Evolutionary conservation across 2,113 vertebrate species (phyloP), one percentile per base, ranked within the genome.

Genomic region (Pholis gunnellus): DNA sequence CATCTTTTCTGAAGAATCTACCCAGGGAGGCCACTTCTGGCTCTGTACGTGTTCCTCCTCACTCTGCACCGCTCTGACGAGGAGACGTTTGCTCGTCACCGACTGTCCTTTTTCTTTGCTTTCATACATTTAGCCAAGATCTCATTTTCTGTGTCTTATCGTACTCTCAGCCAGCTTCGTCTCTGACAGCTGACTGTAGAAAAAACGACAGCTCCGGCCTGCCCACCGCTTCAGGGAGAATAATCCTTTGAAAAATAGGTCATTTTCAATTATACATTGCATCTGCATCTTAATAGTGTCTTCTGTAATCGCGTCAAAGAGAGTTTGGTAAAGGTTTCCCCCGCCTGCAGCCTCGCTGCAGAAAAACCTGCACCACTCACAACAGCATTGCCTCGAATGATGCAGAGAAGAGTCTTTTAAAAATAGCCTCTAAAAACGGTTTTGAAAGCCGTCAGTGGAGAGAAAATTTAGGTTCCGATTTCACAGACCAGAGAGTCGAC

Each of bases 61-160:
- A 31, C 67, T 75, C 79, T 86, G 87, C 87, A 87, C 78, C 68
- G 71, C 29, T 44, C 52, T 50, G 76, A 80, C 56, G 38, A 83
- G 56, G 72, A 82, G 18, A 40, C 77, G 68, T 75, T 82, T 61
- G 20, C 80, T 66, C 87, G 73, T 81, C 71, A 83, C 71, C 56
- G 56, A 52, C 63, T 57, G 65, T 67, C 31, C 38, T 64, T 61
- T 73, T 70, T 27, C 57, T 40, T 78, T 31, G 22, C 50, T 54
- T 72, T 50, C 40, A 78, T 25, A 36, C 83, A 71, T 76, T 88
- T 38, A 74, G 72, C 73, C 72, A 52, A 67, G 46, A 81, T 87
- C 72, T 74, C 4, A 80, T 82, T 86, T 85, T 83, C 67, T 74
- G 56, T 13, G 36, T 70, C 57, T 74, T 72, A 83, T 85, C 84